Evolutionary conservation across 2,888 invertebrate species (phyloP).

Genomic region (Eristalis pertinax): DNA sequence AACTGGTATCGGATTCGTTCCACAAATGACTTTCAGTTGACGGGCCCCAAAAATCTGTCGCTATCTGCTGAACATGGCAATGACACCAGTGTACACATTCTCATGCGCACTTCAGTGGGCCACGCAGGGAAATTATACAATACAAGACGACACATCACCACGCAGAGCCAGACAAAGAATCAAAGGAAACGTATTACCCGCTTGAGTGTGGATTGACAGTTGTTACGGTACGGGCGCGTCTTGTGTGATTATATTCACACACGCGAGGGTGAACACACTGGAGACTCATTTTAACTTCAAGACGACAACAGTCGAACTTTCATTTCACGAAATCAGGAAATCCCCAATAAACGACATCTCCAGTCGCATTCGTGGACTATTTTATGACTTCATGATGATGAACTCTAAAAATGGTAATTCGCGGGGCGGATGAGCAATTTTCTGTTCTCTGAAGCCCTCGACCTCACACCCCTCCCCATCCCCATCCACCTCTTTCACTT

Average conservation of each 20-base stretch:
- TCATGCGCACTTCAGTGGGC: background rate
- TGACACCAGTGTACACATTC: slow-evolving; percentile 26
- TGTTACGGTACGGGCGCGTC: slow-evolving; percentile 18
- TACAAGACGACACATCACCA: slow-evolving; percentile 31
- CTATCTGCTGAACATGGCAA: slow-evolving; percentile 38
- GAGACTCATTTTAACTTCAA: slow-evolving; percentile 25
- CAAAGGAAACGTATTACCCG: slow-evolving; percentile 37
- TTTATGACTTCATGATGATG: slow-evolving; percentile 34
- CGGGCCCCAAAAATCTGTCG: slow-evolving; percentile 25
- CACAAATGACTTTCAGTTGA: slow-evolving; percentile 42
- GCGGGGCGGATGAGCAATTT: slow-evolving; percentile 59
- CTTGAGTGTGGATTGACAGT: slow-evolving; percentile 14
- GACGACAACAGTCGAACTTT: slow-evolving; percentile 30
- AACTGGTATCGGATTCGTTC: slow-evolving; percentile 32
- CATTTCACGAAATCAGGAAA: slow-evolving; percentile 60
- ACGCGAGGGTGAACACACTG: slow-evolving; percentile 14
- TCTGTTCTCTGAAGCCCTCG: slow-evolving; percentile 28
- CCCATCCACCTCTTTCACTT: background rate
- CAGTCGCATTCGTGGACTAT: background rate
- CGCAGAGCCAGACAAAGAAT: slow-evolving; percentile 18
- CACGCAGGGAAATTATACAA: slow-evolving; percentile 40
- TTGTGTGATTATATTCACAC: slow-evolving; percentile 2
- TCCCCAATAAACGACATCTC: slow-evolving; percentile 58
- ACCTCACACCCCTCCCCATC: background rate
- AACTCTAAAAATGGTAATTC: slow-evolving; percentile 51